Conservation (phyloP, 2,888 invertebrate genomes). For the Caenorhabditis sp. region DNA sequence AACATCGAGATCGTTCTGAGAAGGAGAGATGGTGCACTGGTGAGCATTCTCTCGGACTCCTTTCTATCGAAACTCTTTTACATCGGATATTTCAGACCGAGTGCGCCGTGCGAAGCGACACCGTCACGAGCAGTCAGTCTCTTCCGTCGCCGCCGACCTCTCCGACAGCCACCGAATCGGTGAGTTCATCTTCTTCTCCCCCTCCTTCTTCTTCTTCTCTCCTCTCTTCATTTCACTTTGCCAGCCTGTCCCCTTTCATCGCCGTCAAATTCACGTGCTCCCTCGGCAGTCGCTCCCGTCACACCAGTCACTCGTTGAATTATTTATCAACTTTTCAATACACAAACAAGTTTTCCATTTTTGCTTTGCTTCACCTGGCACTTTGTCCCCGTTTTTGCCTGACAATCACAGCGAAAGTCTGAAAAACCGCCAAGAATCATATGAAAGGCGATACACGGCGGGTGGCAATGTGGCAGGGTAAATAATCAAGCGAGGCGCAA, state of each 20-base stretch:
- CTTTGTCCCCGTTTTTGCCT: constrained; percentile 18
- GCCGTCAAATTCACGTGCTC: constrained; percentile 36
- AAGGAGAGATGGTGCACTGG: constrained; percentile 60
- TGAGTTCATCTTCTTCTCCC: constrained; percentile 15
- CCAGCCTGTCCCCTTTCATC: constrained; percentile 23
- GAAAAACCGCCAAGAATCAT: constrained; percentile 28
- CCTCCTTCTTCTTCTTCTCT: not conserved
- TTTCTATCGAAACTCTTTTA: too few species aligned
- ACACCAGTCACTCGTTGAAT: constrained; percentile 41
- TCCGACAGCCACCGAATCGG: constrained; percentile 35
- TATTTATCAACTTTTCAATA: constrained; percentile 50
- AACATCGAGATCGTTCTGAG: constrained; percentile 69
- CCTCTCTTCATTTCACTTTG: too few species aligned
- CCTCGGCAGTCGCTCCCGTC: constrained; percentile 1
- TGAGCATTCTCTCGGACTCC: constrained; percentile 48
- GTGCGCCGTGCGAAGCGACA: constrained; percentile 60
- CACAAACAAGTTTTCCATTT: constrained; percentile 42
- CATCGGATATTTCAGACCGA: constrained; percentile 54
- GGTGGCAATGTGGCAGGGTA: constrained; percentile 25
- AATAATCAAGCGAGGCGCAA: constrained; percentile 48
- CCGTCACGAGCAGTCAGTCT: constrained; percentile 43
- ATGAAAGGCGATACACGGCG: constrained; percentile 44
- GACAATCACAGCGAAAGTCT: constrained; percentile 2
- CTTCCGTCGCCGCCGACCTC: constrained; percentile 23
- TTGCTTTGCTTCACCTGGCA: not conserved